These are phyloP conservation scores for Stigmatopora argus DNA, from an alignment of 2,113 vertebrate species.

Conservation along the genomic window DNA sequence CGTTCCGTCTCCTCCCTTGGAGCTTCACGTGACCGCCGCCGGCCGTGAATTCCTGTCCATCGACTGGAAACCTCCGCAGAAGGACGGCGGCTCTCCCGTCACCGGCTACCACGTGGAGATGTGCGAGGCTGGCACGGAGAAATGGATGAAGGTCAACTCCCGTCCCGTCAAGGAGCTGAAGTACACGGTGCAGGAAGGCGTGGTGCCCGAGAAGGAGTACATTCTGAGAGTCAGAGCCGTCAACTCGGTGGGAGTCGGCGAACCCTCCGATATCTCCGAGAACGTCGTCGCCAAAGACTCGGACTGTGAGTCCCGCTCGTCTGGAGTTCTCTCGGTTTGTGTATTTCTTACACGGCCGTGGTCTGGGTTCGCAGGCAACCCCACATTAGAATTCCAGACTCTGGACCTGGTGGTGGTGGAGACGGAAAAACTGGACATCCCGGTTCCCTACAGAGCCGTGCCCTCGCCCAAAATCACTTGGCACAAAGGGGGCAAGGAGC, in stretches of 20 bases:
- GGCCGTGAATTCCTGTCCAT: conserved; percentile 85
- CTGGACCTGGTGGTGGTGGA: conserved; percentile 89
- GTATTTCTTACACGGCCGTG: background rate
- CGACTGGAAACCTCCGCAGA: conserved; percentile 89
- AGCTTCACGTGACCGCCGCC: conserved; percentile 91
- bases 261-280: conserved; percentile 96
- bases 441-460: conserved; percentile 87
- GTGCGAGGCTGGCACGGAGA: conserved; percentile 91
- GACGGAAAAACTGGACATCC: conserved; percentile 88
- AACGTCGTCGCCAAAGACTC: conserved; percentile 92
- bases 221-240: conserved; percentile 91
- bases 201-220: conserved; percentile 93
- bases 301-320: conserved; percentile 81
- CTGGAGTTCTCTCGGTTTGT: too few relatives aligned
- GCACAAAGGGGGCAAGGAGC: conserved; percentile 94
- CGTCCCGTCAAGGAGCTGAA: conserved; percentile 94
- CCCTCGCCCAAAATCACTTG: conserved; percentile 88
- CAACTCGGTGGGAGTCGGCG: conserved; percentile 86
- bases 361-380: conserved; percentile 73
- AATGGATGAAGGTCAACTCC: conserved; percentile 97
- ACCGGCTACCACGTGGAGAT: conserved; percentile 93
- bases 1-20: conserved; percentile 87
- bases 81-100: conserved; percentile 85
- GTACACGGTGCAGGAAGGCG: conserved; percentile 85
- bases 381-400: conserved; percentile 88